These are phyloP conservation scores for Punctoribates punctum DNA, from an alignment of 2,888 invertebrate species.

Conservation along the genomic window DNA sequence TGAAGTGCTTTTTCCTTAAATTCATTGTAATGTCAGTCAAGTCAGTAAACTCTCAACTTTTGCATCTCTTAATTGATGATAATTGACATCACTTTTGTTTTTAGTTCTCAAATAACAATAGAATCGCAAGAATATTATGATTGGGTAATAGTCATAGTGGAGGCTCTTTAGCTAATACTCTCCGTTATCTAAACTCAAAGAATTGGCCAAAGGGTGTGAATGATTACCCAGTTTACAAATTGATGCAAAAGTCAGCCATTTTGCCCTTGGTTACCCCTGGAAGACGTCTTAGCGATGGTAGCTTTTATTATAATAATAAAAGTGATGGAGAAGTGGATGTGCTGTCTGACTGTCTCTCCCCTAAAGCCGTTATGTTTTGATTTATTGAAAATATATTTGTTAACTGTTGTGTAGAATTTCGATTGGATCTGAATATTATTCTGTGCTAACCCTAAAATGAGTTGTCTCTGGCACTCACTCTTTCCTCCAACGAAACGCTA, in stretches of 20 bases:
- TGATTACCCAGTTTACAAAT: no score
- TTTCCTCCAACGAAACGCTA: neutral
- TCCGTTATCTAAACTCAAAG: neutral
- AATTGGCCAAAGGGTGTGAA: neutral
- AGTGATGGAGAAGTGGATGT: no score
- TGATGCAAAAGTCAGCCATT: no score
- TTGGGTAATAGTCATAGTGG: no score
- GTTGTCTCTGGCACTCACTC: neutral
- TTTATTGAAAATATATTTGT: constrained; percentile 4
- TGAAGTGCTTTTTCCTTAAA: no score
- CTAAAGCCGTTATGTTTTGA: constrained; percentile 7
- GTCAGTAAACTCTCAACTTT: neutral
- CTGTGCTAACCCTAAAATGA: neutral
- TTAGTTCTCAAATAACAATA: neutral
- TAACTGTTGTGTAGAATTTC: constrained; percentile 1
- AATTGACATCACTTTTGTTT: neutral
- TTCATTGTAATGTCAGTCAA: neutral
- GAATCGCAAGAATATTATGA: neutral
- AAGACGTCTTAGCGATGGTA: no score
- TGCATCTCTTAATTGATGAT: neutral
- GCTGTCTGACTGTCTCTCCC: neutral
- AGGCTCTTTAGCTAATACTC: no score
- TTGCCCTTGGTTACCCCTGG: no score
- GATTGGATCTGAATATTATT: neutral
- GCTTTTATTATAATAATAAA: no score